phyloP scores from a whole-genome alignment of 2,888 invertebrate species.

The Syrphus vitripennis region DNA sequence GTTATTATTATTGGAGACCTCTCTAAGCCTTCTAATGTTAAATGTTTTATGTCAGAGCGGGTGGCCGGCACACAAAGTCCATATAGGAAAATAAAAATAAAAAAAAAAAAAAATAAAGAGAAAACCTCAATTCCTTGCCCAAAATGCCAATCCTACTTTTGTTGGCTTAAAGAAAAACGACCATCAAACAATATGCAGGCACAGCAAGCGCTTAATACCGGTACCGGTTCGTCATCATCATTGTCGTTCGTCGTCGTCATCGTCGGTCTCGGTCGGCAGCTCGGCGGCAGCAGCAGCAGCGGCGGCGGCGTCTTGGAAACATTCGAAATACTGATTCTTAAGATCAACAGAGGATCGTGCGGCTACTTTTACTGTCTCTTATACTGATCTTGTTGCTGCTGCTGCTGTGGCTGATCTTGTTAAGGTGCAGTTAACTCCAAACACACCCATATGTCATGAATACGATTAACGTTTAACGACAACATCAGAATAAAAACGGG shows the following conservation, averaged over 20 bases:
- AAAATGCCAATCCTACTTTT: conserved; percentile 70
- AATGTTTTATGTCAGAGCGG: conserved; percentile 18
- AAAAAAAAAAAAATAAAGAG: neutral
- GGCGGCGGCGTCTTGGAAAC: conserved; percentile 1
- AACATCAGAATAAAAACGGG: conserved; percentile 12
- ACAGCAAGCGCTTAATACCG: neutral
- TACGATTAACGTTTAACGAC: conserved; percentile 58
- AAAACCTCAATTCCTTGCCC: conserved; percentile 66
- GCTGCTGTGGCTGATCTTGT: conserved; percentile 50
- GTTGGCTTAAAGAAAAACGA: conserved; percentile 49
- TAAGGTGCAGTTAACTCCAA: conserved; percentile 67
- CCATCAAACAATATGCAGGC: conserved; percentile 23
- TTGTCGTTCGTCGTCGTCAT: neutral
- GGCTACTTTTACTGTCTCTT: conserved; percentile 9
- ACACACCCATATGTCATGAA: conserved; percentile 71
- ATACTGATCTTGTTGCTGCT: conserved; percentile 12
- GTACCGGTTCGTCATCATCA: neutral
- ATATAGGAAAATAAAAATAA: conserved; percentile 25
- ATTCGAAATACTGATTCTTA: conserved; percentile 40
- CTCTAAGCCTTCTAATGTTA: conserved; percentile 23
- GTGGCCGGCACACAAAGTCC: neutral
- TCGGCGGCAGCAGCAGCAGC: neutral
- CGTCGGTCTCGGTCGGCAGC: neutral
- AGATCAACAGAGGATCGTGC: conserved; percentile 53
- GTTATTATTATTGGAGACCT: neutral